Percentiles rank a stretch among this genome's conserved stretches.
These are phyloP conservation scores for Busseola fusca DNA, from an alignment of 2,888 invertebrate species.

Conservation along the genomic window DNA sequence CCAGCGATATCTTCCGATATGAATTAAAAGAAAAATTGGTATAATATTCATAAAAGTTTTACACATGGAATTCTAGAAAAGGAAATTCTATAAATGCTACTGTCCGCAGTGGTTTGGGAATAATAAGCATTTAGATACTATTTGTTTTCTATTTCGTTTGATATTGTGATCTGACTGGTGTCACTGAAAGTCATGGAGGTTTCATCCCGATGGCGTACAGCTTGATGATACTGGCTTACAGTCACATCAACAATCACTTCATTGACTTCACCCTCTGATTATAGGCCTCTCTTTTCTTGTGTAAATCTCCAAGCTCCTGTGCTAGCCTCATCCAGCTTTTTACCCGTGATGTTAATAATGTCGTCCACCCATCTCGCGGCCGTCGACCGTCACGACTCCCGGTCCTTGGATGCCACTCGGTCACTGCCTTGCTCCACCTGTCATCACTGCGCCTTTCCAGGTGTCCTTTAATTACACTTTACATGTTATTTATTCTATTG, in stretches of 20 bases:
- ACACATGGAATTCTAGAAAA: conserved; percentile 18
- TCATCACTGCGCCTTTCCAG: neutral
- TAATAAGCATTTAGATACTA: neutral
- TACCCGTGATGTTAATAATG: neutral
- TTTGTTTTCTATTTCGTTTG: neutral
- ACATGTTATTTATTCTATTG: neutral
- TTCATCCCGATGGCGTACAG: too few species aligned
- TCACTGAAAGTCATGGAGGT: neutral
- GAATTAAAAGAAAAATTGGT: conserved; percentile 32
- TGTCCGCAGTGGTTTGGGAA: too few species aligned
- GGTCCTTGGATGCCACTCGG: neutral
- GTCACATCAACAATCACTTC: neutral
- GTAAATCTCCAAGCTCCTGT: neutral
- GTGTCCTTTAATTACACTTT: neutral
- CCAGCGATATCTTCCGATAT: conserved; percentile 40
- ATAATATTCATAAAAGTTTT: neutral
- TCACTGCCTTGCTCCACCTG: neutral
- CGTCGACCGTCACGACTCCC: neutral
- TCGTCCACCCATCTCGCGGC: neutral
- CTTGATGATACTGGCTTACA: neutral
- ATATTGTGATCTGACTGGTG: neutral
- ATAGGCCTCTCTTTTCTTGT: neutral
- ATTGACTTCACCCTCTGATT: neutral
- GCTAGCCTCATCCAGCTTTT: neutral
- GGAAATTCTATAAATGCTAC: neutral